Conservation (phyloP, 2,888 invertebrate species). For the Steinernema hermaphroditum region DNA sequence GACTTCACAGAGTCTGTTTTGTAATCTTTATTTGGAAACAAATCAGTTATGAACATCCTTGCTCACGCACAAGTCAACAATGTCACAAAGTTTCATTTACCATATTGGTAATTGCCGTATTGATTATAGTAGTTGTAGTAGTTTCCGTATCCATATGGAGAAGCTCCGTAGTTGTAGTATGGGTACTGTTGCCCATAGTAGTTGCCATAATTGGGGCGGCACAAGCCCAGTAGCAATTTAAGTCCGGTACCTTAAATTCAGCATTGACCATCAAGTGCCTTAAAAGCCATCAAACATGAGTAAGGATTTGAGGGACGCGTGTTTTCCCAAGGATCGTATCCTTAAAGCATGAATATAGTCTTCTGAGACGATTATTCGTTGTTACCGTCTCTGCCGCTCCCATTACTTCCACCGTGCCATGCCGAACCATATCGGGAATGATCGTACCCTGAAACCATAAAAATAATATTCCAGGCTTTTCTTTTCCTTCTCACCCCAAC, state of each 20-base stretch:
- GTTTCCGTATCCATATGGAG: background rate
- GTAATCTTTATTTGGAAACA: too few species aligned
- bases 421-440: background rate
- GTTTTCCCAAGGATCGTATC: background rate
- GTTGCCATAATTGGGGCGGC: background rate
- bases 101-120: background rate
- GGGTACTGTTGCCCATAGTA: conserved; percentile 2
- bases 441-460: background rate
- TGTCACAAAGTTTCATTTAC: too few species aligned
- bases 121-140: conserved; percentile 24
- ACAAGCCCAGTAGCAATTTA: background rate
- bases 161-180: conserved; percentile 13
- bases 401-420: conserved; percentile 3
- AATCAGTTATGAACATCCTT: too few species aligned
- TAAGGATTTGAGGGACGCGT: background rate
- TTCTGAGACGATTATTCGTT: background rate
- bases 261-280: background rate
- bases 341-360: background rate
- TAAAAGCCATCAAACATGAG: background rate
- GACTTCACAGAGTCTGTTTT: too few species aligned
- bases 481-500: background rate
- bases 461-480: too few species aligned
- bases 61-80: too few species aligned
- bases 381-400: background rate
- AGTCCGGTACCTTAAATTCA: background rate